A percentile compares a stretch with the other conserved stretches of the same genome.
Conservation (phyloP, 2,113 vertebrate genomes). For the Chaetodon auriga region DNA sequence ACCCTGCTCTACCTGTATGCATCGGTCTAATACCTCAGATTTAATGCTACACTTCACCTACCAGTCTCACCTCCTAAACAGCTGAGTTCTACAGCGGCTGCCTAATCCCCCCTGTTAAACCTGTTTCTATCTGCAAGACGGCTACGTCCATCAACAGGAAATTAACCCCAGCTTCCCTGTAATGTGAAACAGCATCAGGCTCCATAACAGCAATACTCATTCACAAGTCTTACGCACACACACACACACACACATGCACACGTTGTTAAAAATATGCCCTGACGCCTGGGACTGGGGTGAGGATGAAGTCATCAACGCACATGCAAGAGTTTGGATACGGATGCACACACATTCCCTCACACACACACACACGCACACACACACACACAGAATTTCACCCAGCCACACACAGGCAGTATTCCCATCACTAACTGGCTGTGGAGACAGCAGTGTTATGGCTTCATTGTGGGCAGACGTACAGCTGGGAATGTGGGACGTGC, state of each 20-base stretch:
- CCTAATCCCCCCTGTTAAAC: conserved; percentile 62
- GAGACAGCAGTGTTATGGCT: conserved; percentile 76
- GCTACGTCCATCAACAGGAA: conserved; percentile 79
- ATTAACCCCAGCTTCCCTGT: conserved; percentile 75
- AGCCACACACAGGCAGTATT: conserved; percentile 61
- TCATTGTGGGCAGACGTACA: conserved; percentile 72
- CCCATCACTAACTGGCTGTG: conserved; percentile 59
- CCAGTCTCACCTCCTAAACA: conserved; percentile 85
- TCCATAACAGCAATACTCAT: conserved; percentile 56
- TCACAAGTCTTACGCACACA: conserved; percentile 52
- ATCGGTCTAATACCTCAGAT: conserved; percentile 54
- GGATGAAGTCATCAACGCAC: conserved; percentile 78
- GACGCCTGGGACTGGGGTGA: conserved; percentile 56
- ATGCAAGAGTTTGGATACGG: conserved; percentile 38
- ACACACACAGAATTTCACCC: conserved; percentile 10
- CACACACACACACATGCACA: conserved; percentile 20
- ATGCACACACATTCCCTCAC: conserved; percentile 13
- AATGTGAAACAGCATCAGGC: conserved; percentile 75
- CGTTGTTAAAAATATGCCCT: conserved; percentile 72
- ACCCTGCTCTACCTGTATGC: conserved; percentile 21
- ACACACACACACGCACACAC: conserved; percentile 51
- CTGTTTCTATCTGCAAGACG: conserved; percentile 62
- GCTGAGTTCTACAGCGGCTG: conserved; percentile 52
- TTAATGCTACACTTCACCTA: conserved; percentile 71
- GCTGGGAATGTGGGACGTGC: conserved; percentile 77